A percentile compares a stretch with the other conserved stretches of the same genome.
phyloP scores from a whole-genome alignment of 2,888 invertebrate genomes.

The Pristionchus maxplancki region DNA sequence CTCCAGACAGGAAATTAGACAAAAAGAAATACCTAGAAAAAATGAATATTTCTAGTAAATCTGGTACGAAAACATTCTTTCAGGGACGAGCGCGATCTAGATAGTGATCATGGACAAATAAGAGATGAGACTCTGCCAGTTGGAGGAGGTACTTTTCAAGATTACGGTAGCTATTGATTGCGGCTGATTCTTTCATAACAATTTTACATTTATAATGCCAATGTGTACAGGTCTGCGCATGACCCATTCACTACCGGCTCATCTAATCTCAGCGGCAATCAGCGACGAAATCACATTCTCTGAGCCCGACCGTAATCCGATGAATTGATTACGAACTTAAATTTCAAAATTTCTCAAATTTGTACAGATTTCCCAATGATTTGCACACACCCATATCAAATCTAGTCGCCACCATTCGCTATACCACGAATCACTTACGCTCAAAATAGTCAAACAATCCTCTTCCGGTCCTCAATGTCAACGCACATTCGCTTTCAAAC shows the following conservation, averaged over 20 bases:
- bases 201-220: too few species aligned
- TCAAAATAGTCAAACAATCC: constrained; percentile 22
- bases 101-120: background rate
- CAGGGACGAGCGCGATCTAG: constrained; percentile 33
- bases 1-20: too few species aligned
- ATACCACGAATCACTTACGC: background rate
- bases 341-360: background rate
- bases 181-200: background rate
- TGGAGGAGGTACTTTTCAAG: background rate
- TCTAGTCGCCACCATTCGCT: background rate
- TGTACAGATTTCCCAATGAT: too few species aligned
- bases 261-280: constrained; percentile 8
- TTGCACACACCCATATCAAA: background rate
- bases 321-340: constrained; percentile 3
- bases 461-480: background rate
- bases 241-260: background rate
- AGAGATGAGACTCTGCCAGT: background rate
- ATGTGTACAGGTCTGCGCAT: background rate
- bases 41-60: too few species aligned
- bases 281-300: constrained; percentile 10
- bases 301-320: constrained; percentile 35
- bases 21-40: too few species aligned
- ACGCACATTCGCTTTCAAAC: background rate
- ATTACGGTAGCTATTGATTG: too few species aligned
- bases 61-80: background rate